Percentiles rank a stretch among this genome's conserved stretches.
phyloP scores from a whole-genome alignment of 2,113 vertebrate genomes.

The Osmerus eperlanus region DNA sequence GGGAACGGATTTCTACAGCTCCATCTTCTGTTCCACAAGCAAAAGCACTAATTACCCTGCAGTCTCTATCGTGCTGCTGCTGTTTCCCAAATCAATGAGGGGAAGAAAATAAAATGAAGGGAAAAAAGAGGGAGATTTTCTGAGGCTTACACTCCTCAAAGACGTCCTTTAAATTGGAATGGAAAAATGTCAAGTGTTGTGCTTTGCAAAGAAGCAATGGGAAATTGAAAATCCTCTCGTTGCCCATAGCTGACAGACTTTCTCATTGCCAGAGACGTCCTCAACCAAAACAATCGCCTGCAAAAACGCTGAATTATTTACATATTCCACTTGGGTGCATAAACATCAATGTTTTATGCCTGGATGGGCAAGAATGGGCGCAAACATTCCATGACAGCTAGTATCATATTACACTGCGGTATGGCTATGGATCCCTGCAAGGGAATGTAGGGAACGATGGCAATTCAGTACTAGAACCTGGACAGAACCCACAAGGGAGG shows the following conservation, averaged over 20 bases:
- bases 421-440: not conserved
- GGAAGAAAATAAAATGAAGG: not conserved
- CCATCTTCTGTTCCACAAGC: constrained; percentile 30
- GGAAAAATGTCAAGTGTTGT: constrained; percentile 55
- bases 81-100: constrained; percentile 33
- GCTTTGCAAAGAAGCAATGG: constrained; percentile 33
- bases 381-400: constrained; percentile 38
- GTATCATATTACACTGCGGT: constrained; percentile 34
- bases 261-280: constrained; percentile 37
- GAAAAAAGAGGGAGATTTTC: constrained; percentile 33
- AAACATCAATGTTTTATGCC: constrained; percentile 46
- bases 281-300: constrained; percentile 43
- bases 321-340: constrained; percentile 45
- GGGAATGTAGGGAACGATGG: not conserved
- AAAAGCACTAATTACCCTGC: constrained; percentile 46
- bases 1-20: constrained; percentile 30
- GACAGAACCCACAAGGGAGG: constrained; percentile 27
- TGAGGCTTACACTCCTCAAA: constrained; percentile 37
- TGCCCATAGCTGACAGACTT: constrained; percentile 34
- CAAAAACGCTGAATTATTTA: constrained; percentile 61
- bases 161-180: constrained; percentile 39
- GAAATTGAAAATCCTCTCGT: constrained; percentile 44
- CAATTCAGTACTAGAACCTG: constrained; percentile 1
- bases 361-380: constrained; percentile 35
- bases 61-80: constrained; percentile 20